These are phyloP conservation scores for Furnarius figulus DNA, from an alignment of 2,113 vertebrate species.

Conservation along the genomic window DNA sequence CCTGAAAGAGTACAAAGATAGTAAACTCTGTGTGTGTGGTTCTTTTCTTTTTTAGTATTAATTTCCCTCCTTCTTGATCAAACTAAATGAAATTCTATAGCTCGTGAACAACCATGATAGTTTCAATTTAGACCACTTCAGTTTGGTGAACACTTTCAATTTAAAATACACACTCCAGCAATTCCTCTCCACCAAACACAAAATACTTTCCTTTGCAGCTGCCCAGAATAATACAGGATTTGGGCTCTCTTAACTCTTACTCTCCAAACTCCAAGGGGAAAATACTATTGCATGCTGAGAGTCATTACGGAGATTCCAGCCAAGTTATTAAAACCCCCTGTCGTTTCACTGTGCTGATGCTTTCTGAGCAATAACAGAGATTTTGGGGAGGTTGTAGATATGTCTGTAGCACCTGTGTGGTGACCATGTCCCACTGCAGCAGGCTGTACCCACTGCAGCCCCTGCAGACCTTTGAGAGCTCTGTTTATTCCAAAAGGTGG, in stretches of 20 bases:
- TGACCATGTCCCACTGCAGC: background rate
- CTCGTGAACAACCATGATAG: background rate
- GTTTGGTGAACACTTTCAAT: background rate
- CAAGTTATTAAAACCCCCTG: background rate
- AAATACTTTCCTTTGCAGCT: slow-evolving; percentile 62
- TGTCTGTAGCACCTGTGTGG: background rate
- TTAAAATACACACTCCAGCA: background rate
- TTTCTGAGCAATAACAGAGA: background rate
- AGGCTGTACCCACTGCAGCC: background rate
- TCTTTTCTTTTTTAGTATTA: background rate
- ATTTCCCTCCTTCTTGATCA: background rate
- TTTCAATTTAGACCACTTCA: background rate
- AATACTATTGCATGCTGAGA: slow-evolving; percentile 34
- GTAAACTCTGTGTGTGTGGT: too few relatives aligned
- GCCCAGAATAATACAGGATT: slow-evolving; percentile 65
- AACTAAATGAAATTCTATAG: background rate
- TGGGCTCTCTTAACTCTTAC: slow-evolving; percentile 52
- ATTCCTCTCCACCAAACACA: slow-evolving; percentile 3
- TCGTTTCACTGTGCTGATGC: background rate
- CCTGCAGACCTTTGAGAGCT: background rate
- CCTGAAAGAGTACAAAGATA: background rate
- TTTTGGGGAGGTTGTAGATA: background rate
- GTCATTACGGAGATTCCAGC: background rate
- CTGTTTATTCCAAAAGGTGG: background rate
- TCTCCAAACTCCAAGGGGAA: slow-evolving; percentile 46